Conservation (phyloP, 2,888 invertebrate species). For the Xestia rhomboidea region DNA sequence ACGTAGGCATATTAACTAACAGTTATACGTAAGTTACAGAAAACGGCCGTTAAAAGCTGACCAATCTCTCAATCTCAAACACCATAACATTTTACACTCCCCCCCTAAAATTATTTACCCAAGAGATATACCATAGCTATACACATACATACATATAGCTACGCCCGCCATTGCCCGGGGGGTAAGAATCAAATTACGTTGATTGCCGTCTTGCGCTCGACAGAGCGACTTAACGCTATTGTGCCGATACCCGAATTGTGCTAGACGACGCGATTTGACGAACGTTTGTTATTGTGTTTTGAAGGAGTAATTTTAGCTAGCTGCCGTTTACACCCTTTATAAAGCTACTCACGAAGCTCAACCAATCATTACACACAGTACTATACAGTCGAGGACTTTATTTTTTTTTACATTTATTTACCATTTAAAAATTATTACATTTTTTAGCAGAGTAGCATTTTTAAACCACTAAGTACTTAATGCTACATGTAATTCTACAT, state of each 20-base stretch:
- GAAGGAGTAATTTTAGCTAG: too few relatives aligned
- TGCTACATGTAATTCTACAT: too few relatives aligned
- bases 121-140: conserved; percentile 34
- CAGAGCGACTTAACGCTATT: conserved; percentile 73
- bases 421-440: too few relatives aligned
- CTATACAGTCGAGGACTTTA: too few relatives aligned
- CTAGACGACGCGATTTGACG: conserved; percentile 42
- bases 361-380: too few relatives aligned
- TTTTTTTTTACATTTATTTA: too few relatives aligned
- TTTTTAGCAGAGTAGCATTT: too few relatives aligned
- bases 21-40: too few relatives aligned
- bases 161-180: conserved; percentile 25
- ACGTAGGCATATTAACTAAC: too few relatives aligned
- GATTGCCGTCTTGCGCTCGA: conserved; percentile 73
- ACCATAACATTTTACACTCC: conserved; percentile 39
- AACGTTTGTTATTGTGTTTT: conserved; percentile 27
- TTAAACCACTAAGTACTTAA: too few relatives aligned
- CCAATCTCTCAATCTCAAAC: conserved; percentile 13
- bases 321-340: too few relatives aligned
- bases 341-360: too few relatives aligned
- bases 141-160: conserved; percentile 18
- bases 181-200: conserved; percentile 67
- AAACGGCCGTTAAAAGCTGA: not conserved
- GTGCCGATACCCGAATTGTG: conserved; percentile 54
- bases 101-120: conserved; percentile 49